phyloP scores from a whole-genome alignment of 2,888 invertebrate genomes.

The Acronicta aceris region DNA sequence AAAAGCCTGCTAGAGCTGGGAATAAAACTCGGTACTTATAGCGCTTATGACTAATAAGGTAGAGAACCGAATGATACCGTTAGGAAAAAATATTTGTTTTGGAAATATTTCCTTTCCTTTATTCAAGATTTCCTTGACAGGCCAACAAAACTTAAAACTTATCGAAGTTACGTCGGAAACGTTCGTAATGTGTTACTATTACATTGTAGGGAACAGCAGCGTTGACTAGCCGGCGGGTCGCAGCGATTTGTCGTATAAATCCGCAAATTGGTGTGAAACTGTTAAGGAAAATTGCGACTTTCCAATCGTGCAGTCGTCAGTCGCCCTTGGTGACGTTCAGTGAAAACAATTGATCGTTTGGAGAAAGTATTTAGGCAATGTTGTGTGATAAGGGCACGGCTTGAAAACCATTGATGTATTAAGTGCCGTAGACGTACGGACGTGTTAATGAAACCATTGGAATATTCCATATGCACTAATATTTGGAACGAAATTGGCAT shows the following conservation, averaged over 20 bases:
- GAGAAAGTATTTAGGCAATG: constrained; percentile 68
- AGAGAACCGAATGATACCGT: too few species aligned
- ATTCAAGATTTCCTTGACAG: background rate
- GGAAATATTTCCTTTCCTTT: too few species aligned
- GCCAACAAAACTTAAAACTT: background rate
- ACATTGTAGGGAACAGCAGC: constrained; percentile 19
- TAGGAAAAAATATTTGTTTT: too few species aligned
- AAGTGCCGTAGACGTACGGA: background rate
- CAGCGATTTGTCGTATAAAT: constrained; percentile 72
- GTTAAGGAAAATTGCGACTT: constrained; percentile 63
- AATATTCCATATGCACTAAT: too few species aligned
- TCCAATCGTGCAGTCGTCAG: constrained; percentile 52
- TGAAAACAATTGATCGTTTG: constrained; percentile 72
- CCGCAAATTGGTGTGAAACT: constrained; percentile 76
- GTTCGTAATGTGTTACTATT: constrained; percentile 1
- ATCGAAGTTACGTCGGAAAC: constrained; percentile 17
- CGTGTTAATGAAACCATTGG: too few species aligned
- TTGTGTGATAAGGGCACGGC: constrained; percentile 20
- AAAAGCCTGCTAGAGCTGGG: too few species aligned
- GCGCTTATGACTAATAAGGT: too few species aligned
- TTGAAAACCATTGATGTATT: background rate
- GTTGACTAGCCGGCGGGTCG: constrained; percentile 49
- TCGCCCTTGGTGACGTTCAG: constrained; percentile 63
- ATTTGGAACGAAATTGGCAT: too few species aligned
- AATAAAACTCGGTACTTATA: too few species aligned